Conservation (phyloP, 2,113 vertebrate species). For the Bothrops jararaca region DNA sequence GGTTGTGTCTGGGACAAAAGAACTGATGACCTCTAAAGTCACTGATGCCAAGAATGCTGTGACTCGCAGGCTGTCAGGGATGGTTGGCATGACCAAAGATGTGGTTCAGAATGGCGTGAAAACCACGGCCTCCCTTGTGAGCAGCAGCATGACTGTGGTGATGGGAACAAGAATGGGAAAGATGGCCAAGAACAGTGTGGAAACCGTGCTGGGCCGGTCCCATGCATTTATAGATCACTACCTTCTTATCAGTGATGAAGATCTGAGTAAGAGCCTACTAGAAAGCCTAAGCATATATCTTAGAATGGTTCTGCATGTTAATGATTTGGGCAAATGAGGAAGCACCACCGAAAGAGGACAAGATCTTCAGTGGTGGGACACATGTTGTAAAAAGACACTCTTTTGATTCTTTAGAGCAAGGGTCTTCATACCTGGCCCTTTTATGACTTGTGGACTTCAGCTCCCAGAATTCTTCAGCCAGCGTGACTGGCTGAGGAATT, state of each 20-base stretch:
- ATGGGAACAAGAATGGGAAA: slow-evolving; percentile 76
- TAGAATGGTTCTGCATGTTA: neutral
- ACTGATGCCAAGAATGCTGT: slow-evolving; percentile 44
- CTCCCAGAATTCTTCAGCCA: too few species aligned
- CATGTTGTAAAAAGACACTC: neutral
- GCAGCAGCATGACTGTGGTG: slow-evolving; percentile 71
- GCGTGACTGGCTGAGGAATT: too few species aligned
- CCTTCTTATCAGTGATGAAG: slow-evolving; percentile 77
- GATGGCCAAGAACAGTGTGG: slow-evolving; percentile 82
- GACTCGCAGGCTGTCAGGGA: slow-evolving; percentile 61
- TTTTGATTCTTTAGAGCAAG: neutral
- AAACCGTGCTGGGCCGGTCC: slow-evolving; percentile 72
- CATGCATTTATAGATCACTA: slow-evolving; percentile 80
- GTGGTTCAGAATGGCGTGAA: neutral
- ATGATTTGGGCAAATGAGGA: neutral
- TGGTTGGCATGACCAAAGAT: slow-evolving; percentile 70
- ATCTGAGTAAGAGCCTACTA: slow-evolving; percentile 72
- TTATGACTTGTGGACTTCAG: too few species aligned
- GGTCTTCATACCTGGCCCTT: too few species aligned
- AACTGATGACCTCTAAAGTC: slow-evolving; percentile 77
- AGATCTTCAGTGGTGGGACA: neutral
- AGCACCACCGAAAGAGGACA: neutral
- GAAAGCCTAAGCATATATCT: neutral
- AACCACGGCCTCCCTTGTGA: slow-evolving; percentile 55
- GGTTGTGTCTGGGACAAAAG: slow-evolving; percentile 78